A percentile compares a stretch with the other conserved stretches of the same genome.
Conservation (phyloP, 1,140 invertebrate species). For the Asbolus verrucosus region DNA sequence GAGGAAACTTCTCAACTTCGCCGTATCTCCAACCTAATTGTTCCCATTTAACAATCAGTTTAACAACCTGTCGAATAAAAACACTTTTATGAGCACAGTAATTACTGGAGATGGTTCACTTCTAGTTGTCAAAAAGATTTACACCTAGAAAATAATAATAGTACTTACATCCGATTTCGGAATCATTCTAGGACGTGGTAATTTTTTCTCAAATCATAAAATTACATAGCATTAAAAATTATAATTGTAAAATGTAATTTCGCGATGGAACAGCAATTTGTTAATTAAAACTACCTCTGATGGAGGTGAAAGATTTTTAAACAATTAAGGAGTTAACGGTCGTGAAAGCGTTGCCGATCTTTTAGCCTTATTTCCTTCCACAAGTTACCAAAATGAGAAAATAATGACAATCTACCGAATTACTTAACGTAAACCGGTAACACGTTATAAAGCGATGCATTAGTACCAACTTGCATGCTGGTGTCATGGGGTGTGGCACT, state of each 20-base stretch:
- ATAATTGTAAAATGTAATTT: too few relatives aligned
- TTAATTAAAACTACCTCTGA: slow-evolving; percentile 4
- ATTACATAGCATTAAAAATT: too few relatives aligned
- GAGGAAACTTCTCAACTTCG: neutral
- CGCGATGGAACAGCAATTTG: neutral
- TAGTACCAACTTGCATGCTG: neutral
- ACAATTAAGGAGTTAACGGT: slow-evolving; percentile 18
- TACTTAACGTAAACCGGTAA: slow-evolving; percentile 25
- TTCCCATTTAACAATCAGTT: slow-evolving; percentile 1
- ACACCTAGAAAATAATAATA: slow-evolving; percentile 1
- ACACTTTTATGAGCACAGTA: slow-evolving; percentile 5
- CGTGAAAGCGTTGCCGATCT: slow-evolving; percentile 32
- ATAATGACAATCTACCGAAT: slow-evolving; percentile 16
- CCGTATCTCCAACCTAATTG: neutral
- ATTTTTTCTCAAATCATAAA: too few relatives aligned
- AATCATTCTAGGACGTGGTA: too few relatives aligned
- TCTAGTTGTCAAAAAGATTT: slow-evolving; percentile 19
- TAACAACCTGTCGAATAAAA: neutral
- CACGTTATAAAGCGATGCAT: slow-evolving; percentile 4
- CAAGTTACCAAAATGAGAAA: slow-evolving; percentile 33
- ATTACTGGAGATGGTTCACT: slow-evolving; percentile 8
- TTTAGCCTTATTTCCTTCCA: slow-evolving; percentile 33
- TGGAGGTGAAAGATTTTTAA: slow-evolving; percentile 15
- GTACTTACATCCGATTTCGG: neutral
- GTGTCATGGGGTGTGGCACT: neutral